These are phyloP conservation scores for Thaumatotibia leucotreta DNA, from an alignment of 1,140 invertebrate genomes.

Conservation along the genomic window DNA sequence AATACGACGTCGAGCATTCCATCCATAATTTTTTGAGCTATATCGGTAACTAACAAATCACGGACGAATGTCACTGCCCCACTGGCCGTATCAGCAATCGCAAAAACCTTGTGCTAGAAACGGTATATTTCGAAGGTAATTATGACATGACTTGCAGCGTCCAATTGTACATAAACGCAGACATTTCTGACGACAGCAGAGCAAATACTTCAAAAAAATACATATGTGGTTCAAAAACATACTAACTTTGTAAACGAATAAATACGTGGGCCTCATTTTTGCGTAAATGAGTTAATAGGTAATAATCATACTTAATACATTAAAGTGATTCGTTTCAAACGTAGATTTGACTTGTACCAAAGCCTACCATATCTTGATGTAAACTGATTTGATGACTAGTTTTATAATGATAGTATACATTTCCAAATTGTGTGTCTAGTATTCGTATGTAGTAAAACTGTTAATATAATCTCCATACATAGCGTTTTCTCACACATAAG, in stretches of 20 bases:
- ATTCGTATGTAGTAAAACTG: too few species aligned
- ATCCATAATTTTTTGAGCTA: neutral
- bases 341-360: too few species aligned
- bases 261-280: too few species aligned
- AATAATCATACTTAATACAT: too few species aligned
- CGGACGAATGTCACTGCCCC: neutral
- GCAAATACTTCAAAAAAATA: neutral
- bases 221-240: too few species aligned
- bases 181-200: neutral
- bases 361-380: too few species aligned
- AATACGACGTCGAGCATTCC: too few species aligned
- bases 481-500: neutral
- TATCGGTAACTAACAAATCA: neutral
- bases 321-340: too few species aligned
- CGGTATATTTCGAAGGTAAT: conserved; percentile 8
- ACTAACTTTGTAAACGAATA: too few species aligned
- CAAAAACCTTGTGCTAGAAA: conserved; percentile 6
- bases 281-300: too few species aligned
- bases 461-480: neutral
- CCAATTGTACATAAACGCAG: neutral
- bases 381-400: too few species aligned
- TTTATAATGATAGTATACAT: too few species aligned
- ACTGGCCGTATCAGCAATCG: neutral
- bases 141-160: conserved; percentile 7
- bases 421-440: neutral